A percentile compares a stretch with the other conserved stretches of the same genome.
Conservation (phyloP, 1,140 invertebrate genomes). For the Anastrepha ludens region DNA sequence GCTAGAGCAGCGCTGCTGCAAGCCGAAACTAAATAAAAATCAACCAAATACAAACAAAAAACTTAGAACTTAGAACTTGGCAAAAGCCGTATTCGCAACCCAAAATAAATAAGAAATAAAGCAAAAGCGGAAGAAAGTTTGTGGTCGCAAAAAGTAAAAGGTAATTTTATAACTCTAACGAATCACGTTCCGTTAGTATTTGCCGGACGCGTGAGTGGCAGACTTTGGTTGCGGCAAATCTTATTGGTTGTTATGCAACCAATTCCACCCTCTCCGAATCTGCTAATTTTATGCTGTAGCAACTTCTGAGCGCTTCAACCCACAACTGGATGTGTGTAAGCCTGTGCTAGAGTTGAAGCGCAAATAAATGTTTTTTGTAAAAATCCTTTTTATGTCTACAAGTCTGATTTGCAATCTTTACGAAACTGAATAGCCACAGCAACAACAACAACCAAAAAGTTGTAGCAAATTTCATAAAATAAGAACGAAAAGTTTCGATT, state of each 20-base stretch:
- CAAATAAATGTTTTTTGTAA: constrained; percentile 8
- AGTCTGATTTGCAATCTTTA: constrained; percentile 48
- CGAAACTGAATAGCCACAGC: constrained; percentile 12
- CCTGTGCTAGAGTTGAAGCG: not conserved
- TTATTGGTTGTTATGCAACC: constrained; percentile 44
- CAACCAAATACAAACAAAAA: constrained; percentile 49
- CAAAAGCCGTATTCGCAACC: constrained; percentile 45
- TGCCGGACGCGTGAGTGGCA: not conserved
- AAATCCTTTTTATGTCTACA: constrained; percentile 31
- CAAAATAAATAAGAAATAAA: constrained; percentile 49
- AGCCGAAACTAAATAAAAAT: too few species aligned
- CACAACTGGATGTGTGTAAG: not conserved
- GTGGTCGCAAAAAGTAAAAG: constrained; percentile 17
- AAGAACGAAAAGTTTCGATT: constrained; percentile 21
- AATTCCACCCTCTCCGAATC: not conserved
- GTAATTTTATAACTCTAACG: constrained; percentile 42
- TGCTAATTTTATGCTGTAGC: not conserved
- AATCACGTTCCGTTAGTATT: not conserved
- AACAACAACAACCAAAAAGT: not conserved
- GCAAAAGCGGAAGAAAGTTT: constrained; percentile 24
- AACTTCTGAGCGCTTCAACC: not conserved
- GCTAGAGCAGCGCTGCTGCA: constrained; percentile 55
- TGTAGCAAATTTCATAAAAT: not conserved
- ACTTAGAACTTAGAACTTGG: constrained; percentile 14
- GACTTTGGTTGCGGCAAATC: constrained; percentile 11